These are phyloP conservation scores for Auanema freiburgensis DNA, from an alignment of 2,888 invertebrate genomes.

Conservation along the genomic window DNA sequence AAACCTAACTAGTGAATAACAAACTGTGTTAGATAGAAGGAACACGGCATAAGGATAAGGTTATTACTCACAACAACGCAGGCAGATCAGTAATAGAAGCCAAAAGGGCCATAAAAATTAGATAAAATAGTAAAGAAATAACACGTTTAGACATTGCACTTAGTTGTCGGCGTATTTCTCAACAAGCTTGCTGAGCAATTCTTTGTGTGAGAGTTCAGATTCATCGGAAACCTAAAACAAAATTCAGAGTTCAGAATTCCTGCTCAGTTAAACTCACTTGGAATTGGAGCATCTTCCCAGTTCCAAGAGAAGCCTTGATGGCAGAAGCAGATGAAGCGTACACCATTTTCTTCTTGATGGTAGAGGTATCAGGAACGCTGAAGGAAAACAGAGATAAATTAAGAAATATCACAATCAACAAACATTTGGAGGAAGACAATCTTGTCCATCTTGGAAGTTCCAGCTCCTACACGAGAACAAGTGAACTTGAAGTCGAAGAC, in stretches of 20 bases:
- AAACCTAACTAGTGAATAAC: not conserved
- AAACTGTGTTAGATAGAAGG: slow-evolving; percentile 1
- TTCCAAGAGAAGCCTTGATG: slow-evolving; percentile 86
- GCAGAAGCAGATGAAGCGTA: slow-evolving; percentile 94
- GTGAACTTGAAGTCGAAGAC: slow-evolving; percentile 94
- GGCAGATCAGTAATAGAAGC: slow-evolving; percentile 17
- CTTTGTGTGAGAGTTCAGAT: slow-evolving; percentile 63
- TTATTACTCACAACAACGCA: slow-evolving; percentile 18
- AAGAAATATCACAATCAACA: slow-evolving; percentile 17
- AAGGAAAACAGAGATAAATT: slow-evolving; percentile 4
- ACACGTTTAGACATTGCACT: slow-evolving; percentile 8
- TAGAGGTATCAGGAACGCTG: slow-evolving; percentile 91
- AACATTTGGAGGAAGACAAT: slow-evolving; percentile 93
- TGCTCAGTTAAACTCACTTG: slow-evolving; percentile 41
- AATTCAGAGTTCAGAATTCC: not conserved
- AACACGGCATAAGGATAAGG: slow-evolving; percentile 16
- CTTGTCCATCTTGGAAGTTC: slow-evolving; percentile 92
- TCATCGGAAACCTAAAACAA: slow-evolving; percentile 61
- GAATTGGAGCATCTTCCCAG: slow-evolving; percentile 62
- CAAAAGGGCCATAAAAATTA: no score
- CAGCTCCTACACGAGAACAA: slow-evolving; percentile 83
- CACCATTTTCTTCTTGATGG: slow-evolving; percentile 81
- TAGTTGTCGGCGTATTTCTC: slow-evolving; percentile 63
- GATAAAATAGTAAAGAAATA: not conserved
- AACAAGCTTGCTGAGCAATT: slow-evolving; percentile 58